A percentile compares a stretch with the other conserved stretches of the same genome.
phyloP scores from a whole-genome alignment of 1,140 invertebrate genomes.

The Heliothis subflexa region DNA sequence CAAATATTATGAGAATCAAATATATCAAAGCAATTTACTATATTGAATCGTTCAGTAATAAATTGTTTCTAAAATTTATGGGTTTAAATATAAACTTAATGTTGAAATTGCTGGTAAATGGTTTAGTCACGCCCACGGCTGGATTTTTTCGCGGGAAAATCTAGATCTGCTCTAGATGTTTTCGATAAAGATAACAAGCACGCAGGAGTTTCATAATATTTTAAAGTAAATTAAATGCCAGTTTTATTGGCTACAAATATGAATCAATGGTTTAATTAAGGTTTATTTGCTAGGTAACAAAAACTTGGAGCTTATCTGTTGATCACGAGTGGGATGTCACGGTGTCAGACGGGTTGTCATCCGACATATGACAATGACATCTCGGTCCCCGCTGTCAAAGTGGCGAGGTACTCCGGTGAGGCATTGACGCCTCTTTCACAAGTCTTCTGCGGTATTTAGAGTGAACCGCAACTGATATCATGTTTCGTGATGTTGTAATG shows the following conservation, averaged over 20 bases:
- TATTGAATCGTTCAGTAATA: slow-evolving; percentile 41
- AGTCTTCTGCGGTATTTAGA: slow-evolving; percentile 47
- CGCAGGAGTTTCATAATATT: slow-evolving; percentile 20
- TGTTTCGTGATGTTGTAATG: slow-evolving; percentile 44
- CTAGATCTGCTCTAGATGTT: slow-evolving; percentile 35
- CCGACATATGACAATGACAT: slow-evolving; percentile 61
- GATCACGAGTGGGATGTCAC: slow-evolving; percentile 55
- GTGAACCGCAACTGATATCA: slow-evolving; percentile 43
- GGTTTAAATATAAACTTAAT: slow-evolving; percentile 41
- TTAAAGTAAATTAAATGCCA: background rate
- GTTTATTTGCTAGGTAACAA: background rate
- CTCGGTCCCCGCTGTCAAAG: slow-evolving; percentile 56
- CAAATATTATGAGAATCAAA: slow-evolving; percentile 42
- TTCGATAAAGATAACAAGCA: slow-evolving; percentile 25
- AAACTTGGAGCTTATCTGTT: background rate
- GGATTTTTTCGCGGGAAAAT: slow-evolving; percentile 38
- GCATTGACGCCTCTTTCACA: slow-evolving; percentile 45
- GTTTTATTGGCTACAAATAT: background rate
- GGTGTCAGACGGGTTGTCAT: slow-evolving; percentile 47
- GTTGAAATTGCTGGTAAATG: slow-evolving; percentile 37
- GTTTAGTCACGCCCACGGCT: slow-evolving; percentile 31
- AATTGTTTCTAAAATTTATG: slow-evolving; percentile 41
- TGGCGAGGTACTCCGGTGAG: background rate
- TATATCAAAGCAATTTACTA: slow-evolving; percentile 44
- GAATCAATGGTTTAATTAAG: background rate